Evolutionary conservation across 2,888 invertebrate genomes (phyloP).

Genomic region (Petrolisthes manimaculis): DNA sequence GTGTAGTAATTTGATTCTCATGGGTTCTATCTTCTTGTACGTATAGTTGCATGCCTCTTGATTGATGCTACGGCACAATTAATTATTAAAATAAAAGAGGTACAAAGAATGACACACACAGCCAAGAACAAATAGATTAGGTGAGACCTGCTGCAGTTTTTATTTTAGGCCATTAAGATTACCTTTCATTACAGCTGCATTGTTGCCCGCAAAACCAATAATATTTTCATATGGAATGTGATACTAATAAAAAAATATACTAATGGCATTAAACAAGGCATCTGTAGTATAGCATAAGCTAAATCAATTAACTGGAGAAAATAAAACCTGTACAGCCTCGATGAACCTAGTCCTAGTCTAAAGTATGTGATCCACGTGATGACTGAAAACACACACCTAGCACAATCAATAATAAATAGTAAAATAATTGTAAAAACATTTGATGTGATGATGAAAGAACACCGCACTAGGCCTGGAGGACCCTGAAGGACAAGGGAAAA

Average conservation of each 20-base stretch:
- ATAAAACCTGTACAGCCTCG: not conserved
- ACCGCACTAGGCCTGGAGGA: too few species aligned
- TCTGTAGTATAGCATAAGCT: constrained; percentile 22
- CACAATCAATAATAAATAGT: too few species aligned
- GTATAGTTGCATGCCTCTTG: too few species aligned
- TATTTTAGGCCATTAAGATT: constrained; percentile 10
- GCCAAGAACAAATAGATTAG: constrained; percentile 24
- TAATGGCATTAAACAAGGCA: constrained; percentile 15
- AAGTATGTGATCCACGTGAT: too few species aligned
- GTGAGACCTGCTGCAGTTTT: constrained; percentile 31
- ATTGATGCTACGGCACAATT: too few species aligned
- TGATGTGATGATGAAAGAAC: too few species aligned
- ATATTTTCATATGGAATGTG: constrained; percentile 12
- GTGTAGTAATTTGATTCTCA: too few species aligned
- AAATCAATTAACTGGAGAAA: constrained; percentile 20
- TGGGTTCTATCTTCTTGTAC: too few species aligned
- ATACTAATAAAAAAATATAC: not conserved
- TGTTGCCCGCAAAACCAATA: constrained; percentile 9
- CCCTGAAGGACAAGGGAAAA: too few species aligned
- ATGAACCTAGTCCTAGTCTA: not conserved
- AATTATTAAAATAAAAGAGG: too few species aligned
- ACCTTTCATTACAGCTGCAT: constrained; percentile 14
- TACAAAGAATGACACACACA: constrained; percentile 2
- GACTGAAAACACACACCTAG: too few species aligned
- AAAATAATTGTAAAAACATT: too few species aligned